Conservation (phyloP, 2,113 vertebrate species). For the Anolis sagrei region DNA sequence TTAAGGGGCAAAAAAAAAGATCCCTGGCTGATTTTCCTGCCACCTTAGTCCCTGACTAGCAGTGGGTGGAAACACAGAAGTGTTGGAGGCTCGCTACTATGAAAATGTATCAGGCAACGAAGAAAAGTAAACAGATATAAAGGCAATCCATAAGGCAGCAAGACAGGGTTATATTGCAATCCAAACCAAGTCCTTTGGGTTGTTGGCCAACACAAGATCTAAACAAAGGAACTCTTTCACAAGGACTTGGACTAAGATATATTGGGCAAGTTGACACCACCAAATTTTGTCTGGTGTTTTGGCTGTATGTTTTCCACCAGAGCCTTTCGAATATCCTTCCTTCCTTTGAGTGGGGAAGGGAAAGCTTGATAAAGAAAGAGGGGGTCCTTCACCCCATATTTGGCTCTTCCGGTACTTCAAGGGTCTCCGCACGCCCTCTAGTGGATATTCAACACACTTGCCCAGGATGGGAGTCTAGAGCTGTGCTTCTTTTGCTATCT, state of each 20-base stretch:
- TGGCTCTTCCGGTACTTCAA: background rate
- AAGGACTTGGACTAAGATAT: background rate
- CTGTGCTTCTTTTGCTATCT: too few relatives aligned
- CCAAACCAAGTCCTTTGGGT: background rate
- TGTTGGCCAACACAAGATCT: background rate
- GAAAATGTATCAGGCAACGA: background rate
- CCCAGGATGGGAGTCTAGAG: background rate
- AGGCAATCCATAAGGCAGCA: background rate
- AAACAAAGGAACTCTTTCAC: background rate
- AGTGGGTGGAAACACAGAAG: background rate
- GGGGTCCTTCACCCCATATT: background rate
- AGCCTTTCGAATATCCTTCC: background rate
- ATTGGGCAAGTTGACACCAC: background rate
- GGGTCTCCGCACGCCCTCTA: slow-evolving; percentile 27
- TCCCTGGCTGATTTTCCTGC: background rate
- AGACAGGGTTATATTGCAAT: background rate
- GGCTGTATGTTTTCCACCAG: background rate
- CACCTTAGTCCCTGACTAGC: background rate
- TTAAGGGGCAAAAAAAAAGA: background rate
- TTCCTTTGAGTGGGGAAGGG: background rate
- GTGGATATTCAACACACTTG: background rate
- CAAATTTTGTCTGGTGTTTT: background rate
- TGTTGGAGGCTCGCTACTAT: background rate
- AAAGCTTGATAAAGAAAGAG: background rate
- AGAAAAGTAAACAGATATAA: background rate